Percentiles rank a stretch among this genome's conserved stretches.
phyloP scores from a whole-genome alignment of 2,797 vertebrate species.

The Neopelma chrysocephalum region DNA sequence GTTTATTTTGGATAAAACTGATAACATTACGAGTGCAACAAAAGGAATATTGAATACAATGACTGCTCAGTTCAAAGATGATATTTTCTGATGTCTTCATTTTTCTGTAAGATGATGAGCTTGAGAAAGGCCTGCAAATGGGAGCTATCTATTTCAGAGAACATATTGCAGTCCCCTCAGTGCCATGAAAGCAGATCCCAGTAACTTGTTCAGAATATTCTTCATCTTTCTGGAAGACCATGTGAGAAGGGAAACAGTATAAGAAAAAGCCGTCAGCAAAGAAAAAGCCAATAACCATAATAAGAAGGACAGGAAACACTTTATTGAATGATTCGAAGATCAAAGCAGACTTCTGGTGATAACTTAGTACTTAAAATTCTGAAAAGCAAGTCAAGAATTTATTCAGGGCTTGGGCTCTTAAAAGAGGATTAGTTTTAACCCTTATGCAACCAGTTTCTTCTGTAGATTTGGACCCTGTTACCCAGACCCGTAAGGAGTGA shows the following conservation, averaged over 20 bases:
- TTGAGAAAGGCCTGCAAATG: conserved; percentile 6
- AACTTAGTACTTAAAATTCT: background rate
- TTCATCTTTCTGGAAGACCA: background rate
- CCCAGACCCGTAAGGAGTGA: background rate
- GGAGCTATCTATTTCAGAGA: background rate
- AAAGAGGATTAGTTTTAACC: background rate
- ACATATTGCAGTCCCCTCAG: background rate
- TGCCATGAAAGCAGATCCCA: background rate
- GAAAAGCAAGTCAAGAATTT: background rate
- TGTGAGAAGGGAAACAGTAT: background rate
- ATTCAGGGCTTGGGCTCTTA: background rate
- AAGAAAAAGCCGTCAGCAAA: background rate
- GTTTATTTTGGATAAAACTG: conserved; percentile 14
- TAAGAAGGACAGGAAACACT: background rate
- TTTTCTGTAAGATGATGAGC: background rate
- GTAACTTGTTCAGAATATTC: background rate
- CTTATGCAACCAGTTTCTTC: background rate
- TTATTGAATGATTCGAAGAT: background rate
- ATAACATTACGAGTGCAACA: background rate
- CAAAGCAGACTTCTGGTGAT: background rate
- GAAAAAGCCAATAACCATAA: background rate
- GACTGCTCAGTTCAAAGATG: background rate
- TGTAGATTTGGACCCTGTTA: background rate
- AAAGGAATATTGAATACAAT: conserved; percentile 46
- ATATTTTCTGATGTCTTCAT: conserved; percentile 26